Conservation (phyloP, 2,888 invertebrate genomes). For the Pecten maximus region DNA sequence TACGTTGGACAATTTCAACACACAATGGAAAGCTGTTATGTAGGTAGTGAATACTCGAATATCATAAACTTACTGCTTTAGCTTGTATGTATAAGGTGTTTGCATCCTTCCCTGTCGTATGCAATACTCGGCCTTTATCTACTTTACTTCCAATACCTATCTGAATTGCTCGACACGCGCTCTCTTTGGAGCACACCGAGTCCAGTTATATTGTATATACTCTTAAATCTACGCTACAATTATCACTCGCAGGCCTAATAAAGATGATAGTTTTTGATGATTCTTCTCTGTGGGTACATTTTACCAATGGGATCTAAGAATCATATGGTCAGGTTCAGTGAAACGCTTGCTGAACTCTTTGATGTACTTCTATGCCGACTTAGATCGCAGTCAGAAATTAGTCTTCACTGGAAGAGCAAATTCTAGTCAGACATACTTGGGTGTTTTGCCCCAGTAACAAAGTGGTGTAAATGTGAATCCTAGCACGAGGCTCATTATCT, state of each 20-base stretch:
- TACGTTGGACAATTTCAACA: no score
- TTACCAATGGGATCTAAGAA: background rate
- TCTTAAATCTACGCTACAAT: background rate
- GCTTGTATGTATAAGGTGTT: no score
- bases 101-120: no score
- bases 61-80: no score
- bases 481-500: conserved; percentile 18
- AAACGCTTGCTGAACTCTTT: background rate
- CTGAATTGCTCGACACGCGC: no score
- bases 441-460: background rate
- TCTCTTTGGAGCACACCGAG: no score
- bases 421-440: background rate
- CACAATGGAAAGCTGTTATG: no score
- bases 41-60: no score
- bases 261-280: background rate
- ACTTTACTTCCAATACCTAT: no score
- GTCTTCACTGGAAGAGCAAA: background rate
- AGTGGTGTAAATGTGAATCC: background rate
- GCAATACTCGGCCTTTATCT: no score
- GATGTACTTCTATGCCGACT: background rate
- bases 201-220: background rate
- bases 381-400: background rate
- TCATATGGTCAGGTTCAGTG: background rate
- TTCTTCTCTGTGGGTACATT: background rate
- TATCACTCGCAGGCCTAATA: background rate